These are phyloP conservation scores for Anthrax anthrax DNA, from an alignment of 2,888 invertebrate genomes.

Conservation along the genomic window DNA sequence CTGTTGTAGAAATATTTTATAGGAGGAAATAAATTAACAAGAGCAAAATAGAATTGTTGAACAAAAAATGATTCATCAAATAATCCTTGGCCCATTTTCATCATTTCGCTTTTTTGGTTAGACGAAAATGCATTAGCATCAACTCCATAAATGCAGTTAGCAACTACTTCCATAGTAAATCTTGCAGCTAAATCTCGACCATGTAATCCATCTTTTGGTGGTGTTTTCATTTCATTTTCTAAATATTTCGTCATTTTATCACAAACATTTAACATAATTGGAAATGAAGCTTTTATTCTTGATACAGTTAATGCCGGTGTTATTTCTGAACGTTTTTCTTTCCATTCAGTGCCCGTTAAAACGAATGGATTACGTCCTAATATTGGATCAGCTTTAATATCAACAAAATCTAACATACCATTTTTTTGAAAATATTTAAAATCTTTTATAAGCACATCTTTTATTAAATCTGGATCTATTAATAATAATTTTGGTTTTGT, in stretches of 20 bases:
- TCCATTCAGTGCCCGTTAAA: conserved; percentile 20
- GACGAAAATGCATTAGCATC: conserved; percentile 21
- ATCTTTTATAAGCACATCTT: conserved; percentile 17
- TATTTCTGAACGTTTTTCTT: conserved; percentile 15
- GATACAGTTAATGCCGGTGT: conserved; percentile 16
- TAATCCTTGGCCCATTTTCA: conserved; percentile 10
- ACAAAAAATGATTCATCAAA: conserved; percentile 4
- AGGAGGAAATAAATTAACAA: conserved; percentile 12
- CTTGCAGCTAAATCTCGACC: conserved; percentile 29
- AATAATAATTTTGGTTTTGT: conserved; percentile 21
- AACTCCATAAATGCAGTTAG: conserved; percentile 25
- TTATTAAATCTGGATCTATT: conserved; percentile 21
- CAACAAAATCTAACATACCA: not conserved
- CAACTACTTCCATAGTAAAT: conserved; percentile 21
- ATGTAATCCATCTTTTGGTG: conserved; percentile 26
- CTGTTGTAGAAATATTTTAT: conserved; percentile 10
- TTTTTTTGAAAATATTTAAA: conserved; percentile 17
- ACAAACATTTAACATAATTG: conserved; percentile 34
- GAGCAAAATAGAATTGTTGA: conserved; percentile 4
- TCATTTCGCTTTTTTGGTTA: conserved; percentile 7
- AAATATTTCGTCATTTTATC: conserved; percentile 32
- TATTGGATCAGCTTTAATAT: conserved; percentile 15
- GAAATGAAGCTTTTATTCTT: conserved; percentile 29
- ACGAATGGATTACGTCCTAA: conserved; percentile 21
- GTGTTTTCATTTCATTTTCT: conserved; percentile 16